A percentile compares a stretch with the other conserved stretches of the same genome.
These are phyloP conservation scores for Heliconius eleuchia DNA, from an alignment of 1,140 invertebrate genomes.

Conservation along the genomic window DNA sequence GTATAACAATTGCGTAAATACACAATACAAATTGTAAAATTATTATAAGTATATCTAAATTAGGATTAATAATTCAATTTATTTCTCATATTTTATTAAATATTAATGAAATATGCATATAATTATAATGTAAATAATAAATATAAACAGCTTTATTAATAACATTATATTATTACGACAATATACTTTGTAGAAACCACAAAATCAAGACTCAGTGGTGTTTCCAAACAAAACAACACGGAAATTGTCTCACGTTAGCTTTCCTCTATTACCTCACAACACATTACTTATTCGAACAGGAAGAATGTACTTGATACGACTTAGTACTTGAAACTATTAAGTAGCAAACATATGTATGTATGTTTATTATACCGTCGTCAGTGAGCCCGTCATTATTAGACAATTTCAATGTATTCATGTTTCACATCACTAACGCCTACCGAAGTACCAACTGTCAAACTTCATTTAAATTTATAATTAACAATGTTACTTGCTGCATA, in stretches of 20 bases:
- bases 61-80: neutral
- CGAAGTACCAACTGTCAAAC: constrained; percentile 30
- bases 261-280: constrained; percentile 47
- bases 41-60: neutral
- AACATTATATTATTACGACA: constrained; percentile 4
- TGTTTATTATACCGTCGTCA: constrained; percentile 17
- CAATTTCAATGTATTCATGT: constrained; percentile 44
- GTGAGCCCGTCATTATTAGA: constrained; percentile 30
- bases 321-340: constrained; percentile 20
- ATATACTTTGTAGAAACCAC: constrained; percentile 31
- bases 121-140: neutral
- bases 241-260: constrained; percentile 48
- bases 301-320: constrained; percentile 44
- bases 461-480: constrained; percentile 44
- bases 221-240: constrained; percentile 44
- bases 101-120: neutral
- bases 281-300: constrained; percentile 53
- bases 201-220: constrained; percentile 33
- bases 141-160: neutral
- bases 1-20: neutral
- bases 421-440: constrained; percentile 43
- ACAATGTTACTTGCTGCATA: constrained; percentile 37
- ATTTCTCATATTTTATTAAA: neutral
- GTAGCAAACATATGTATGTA: constrained; percentile 24
- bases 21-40: neutral